Base-by-base conservation (phyloP, 1,140 invertebrate genomes). In the Drosophila suzukii region DNA sequence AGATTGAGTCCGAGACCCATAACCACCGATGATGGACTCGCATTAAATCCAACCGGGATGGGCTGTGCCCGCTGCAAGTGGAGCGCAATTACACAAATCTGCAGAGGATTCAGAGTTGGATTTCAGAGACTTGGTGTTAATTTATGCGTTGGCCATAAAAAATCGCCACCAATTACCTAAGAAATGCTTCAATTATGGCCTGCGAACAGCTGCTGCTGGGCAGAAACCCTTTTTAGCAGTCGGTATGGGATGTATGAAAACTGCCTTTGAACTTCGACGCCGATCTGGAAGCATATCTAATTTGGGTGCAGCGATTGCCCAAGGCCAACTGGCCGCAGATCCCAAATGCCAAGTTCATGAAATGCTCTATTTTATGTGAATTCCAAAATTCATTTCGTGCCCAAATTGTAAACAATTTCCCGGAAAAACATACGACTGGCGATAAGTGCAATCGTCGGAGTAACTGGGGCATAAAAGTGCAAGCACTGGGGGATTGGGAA, bases 171-270 rank as follows among this genome's bases (percentile, higher is more conserved):
- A 89, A 88, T 88, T 88, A 88, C 84, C 73, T 27, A 67, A 51
- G 84, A 79, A 84, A 89, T 88, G 74, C 84, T 80, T 88, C 84
- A 88, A 88, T 88, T 88, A 88, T 89, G 77, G 84, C 39, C 80
- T 68, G 81, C 83, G 73, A 89, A 84, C 84, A 89, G 80, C 84
- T 88, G 82, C 43, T 46, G 43, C 49, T 61, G 74, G 57, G 68
- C 63, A 60, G 81, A 74, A 89, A 89, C 76, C 84, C 83, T 89
- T 88, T 88, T 88, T 88, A 88, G 84, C 83, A 79, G 79, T 66
- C 51, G 30, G 61, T 36, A 59, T 46, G 36, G 61, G 54, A 59
- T 34, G 43, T 27, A 13, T 10, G n/a, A 10, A 20, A 2, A 20
- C 17, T 65, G 27, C 44, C 67, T 47, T 63, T 75, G 57, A 56